Evolutionary conservation across 2,888 invertebrate species (phyloP), one percentile per base, ranked within the genome.

Genomic region (Hemicrepidius hirtus): DNA sequence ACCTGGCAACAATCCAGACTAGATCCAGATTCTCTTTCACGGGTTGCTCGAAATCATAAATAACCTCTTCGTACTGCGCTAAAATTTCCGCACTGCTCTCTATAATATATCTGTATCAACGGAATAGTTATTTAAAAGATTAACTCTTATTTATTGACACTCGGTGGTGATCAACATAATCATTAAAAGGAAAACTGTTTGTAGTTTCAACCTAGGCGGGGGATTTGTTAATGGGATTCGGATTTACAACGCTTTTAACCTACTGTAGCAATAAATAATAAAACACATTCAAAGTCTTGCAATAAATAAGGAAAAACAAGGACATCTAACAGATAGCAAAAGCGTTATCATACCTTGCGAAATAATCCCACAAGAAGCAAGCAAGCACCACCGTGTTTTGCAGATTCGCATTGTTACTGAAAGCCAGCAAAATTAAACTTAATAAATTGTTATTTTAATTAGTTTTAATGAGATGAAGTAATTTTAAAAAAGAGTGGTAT

Each of bases 341-440:
- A 20, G 10, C n/a, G 21, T 21, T 64, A 9, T 46, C 75, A 74
- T 82, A 82, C 83, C 81, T 82, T 76, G 76, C 72, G 46, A 77
- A 77, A 71, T 72, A 75, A 64, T 82, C 80, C 82, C 80, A 82
- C 46, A 77, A 53, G 74, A 81, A 77, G 70, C 77, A 82, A 57
- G 77, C 77, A 69, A 81, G 53, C 12, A 84, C 73, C 57, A 82
- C 73, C 59, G 80, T 60, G 35, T 75, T 71, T 16, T 82, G 76
- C 73, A 78, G 77, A 64, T 77, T 80, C 41, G 77, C 80, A 75
- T 79, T 74, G 57, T 16, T 13, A 18, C 57, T 57, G 57, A n/a
- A n/a, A 53, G 24, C 7, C 53, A 18, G 6, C 12, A 28, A 46
- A 16, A 16, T 10, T 9, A 16, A 24, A 28, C n/a, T 13, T 32